Evolutionary conservation across 2,888 invertebrate species (phyloP).

Genomic region (Lasius fuliginosus): DNA sequence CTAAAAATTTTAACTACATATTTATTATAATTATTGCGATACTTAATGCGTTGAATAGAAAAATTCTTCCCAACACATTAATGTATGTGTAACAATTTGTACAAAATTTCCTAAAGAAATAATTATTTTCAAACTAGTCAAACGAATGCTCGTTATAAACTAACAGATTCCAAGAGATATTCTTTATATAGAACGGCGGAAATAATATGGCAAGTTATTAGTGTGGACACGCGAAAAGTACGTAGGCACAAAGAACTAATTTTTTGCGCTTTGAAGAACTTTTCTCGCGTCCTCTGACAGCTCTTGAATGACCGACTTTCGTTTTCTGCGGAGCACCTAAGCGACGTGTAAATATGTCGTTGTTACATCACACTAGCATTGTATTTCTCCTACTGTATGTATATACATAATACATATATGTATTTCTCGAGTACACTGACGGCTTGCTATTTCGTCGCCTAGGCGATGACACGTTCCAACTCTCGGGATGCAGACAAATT

Average conservation of each 20-base stretch:
- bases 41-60: background rate
- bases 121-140: background rate
- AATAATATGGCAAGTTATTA: background rate
- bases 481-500: constrained; percentile 49
- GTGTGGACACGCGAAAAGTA: background rate
- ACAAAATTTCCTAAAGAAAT: background rate
- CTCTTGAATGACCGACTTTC: constrained; percentile 55
- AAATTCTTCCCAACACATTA: background rate
- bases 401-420: constrained; percentile 7
- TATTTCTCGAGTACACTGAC: constrained; percentile 10
- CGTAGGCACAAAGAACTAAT: background rate
- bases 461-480: constrained; percentile 70
- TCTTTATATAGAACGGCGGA: background rate
- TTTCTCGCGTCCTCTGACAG: background rate
- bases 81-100: background rate
- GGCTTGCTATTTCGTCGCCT: constrained; percentile 56
- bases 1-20: background rate
- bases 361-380: constrained; percentile 24
- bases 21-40: background rate
- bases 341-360: constrained; percentile 17
- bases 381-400: constrained; percentile 11
- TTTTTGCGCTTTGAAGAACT: constrained; percentile 1
- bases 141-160: background rate
- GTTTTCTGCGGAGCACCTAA: constrained; percentile 48
- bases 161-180: background rate